Evolutionary conservation across 2,888 invertebrate species (phyloP), one percentile per base, ranked within the genome.

Genomic region (Bhutanitis thaidina): DNA sequence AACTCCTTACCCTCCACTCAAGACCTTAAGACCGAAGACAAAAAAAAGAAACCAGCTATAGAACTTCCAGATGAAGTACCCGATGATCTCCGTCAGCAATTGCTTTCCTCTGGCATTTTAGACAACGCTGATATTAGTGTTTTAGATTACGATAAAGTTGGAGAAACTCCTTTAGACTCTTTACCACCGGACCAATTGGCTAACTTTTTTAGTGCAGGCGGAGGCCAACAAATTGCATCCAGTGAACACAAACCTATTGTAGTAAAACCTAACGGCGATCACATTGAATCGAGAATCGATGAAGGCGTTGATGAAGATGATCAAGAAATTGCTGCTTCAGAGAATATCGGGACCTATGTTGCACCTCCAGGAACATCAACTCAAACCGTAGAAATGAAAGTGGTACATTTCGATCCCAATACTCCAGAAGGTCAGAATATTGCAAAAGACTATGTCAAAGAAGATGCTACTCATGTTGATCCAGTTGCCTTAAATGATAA

Each of bases 111-210:
- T 0, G 97, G 97, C 34, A 96, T 97, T 62, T 84, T 97, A 49
- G 94, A 95, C 61, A 95, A 96, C 68, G 96, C 96, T 38, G 95
- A 96, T 64, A 96, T 97, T 53, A 96, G 96, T 60, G 92, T 97
- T 41, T 81, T 96, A 52, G 96, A 96, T 80, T 96, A 96, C 65
- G 96, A 96, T 67, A 96, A 96, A 88, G 93, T 96, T 35, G 96
- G 96, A 27, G 96, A 95, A 56, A 95, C 95, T 48, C 94, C 95
- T 3, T 85, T 96, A 44, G 96, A 96, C 56, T 95, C 94, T 56
- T 78, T 96, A 43, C 96, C 96, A 1, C 95, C 96, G 45, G 96
- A 96, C 77, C 96, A 96, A 62, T 78, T 96, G 52, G 95, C 95
- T 32, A 96, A 96, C 74, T 96, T 96, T 78, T 96, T 95, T 68